These are phyloP conservation scores for Myotis yumanensis DNA, from an alignment of 2,113 vertebrate genomes.

Conservation along the genomic window DNA sequence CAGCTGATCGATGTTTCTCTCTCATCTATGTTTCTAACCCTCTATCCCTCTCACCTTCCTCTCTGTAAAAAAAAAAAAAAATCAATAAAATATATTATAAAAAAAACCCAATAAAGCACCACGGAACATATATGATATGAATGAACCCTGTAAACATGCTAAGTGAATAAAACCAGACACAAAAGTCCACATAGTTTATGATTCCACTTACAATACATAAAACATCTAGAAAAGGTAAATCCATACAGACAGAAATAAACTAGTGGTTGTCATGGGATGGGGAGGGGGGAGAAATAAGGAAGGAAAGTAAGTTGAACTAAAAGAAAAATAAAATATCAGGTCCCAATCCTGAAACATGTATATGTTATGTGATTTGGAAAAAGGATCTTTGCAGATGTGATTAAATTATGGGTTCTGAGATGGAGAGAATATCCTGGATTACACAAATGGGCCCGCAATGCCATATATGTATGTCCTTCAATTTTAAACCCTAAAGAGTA, in stretches of 20 bases:
- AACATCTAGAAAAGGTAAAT: neutral
- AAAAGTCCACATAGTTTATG: neutral
- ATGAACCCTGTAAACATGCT: neutral
- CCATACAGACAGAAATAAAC: neutral
- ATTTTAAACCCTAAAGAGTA: neutral
- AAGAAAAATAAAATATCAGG: neutral
- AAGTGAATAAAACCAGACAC: neutral
- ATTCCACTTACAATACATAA: neutral
- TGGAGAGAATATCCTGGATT: neutral
- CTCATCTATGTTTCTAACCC: too few relatives aligned
- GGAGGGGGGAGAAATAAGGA: neutral
- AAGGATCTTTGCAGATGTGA: neutral
- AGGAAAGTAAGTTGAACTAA: neutral
- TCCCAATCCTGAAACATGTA: neutral
- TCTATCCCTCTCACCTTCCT: too few relatives aligned
- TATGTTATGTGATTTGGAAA: neutral
- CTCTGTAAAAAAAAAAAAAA: too few relatives aligned
- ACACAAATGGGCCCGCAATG: neutral
- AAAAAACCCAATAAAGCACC: neutral
- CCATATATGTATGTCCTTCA: neutral
- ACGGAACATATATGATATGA: neutral
- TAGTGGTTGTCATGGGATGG: neutral
- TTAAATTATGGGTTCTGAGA: neutral
- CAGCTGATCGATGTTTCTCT: too few relatives aligned
- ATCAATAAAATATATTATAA: too few relatives aligned